Percentiles rank a stretch among this genome's conserved stretches.
Conservation (phyloP, 2,797 vertebrate genomes). For the Picus viridis region DNA sequence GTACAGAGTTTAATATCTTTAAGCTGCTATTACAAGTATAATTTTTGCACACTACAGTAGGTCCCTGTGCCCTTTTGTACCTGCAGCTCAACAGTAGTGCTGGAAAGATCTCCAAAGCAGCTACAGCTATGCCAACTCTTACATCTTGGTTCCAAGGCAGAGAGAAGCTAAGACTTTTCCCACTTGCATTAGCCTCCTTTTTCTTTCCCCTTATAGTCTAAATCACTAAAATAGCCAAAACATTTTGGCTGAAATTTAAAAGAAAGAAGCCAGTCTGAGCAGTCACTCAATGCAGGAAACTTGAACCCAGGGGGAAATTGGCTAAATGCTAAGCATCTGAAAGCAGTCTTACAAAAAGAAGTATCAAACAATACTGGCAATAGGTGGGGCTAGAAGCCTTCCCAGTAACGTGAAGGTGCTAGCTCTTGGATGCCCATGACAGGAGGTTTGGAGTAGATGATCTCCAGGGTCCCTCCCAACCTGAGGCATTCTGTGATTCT, state of each 20-base stretch:
- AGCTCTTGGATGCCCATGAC: background rate
- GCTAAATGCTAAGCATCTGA: background rate
- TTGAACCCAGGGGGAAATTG: background rate
- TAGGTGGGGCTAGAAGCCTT: conserved; percentile 27
- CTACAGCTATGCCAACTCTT: background rate
- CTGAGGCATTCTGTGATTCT: too few species aligned
- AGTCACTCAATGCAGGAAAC: background rate
- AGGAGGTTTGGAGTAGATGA: too few species aligned
- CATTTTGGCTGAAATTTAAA: background rate
- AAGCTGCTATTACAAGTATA: background rate
- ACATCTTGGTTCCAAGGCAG: background rate
- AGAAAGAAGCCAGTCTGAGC: background rate
- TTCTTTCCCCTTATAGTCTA: background rate
- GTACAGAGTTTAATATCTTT: background rate
- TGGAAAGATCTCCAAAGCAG: background rate
- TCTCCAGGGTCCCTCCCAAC: too few species aligned
- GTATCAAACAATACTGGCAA: background rate
- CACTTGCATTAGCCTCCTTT: accelerated
- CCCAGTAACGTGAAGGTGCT: background rate
- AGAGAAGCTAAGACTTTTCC: background rate
- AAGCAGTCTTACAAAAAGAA: background rate
- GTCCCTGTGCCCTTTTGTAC: background rate
- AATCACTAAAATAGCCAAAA: background rate
- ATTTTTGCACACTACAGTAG: background rate
- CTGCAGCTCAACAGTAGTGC: background rate